Evolutionary conservation across 2,888 invertebrate species (phyloP), one percentile per base, ranked within the genome.

Genomic region (Macaria notata): DNA sequence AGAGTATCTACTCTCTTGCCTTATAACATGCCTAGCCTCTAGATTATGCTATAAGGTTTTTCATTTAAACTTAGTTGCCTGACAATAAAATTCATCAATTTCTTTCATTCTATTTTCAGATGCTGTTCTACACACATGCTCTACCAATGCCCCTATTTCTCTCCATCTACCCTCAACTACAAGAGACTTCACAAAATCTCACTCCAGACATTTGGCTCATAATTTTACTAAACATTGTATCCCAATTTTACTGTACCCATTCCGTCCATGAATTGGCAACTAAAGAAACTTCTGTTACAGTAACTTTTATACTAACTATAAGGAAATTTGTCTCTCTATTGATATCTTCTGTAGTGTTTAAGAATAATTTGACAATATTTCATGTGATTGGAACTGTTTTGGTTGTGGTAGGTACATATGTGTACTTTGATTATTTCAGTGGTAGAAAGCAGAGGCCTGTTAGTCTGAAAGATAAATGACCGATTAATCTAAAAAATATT

Each of bases 101-200:
- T 19, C 19, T 19, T 19, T 19, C 19, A 19, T 19, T 19, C 19
- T 19, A 19, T 49, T 83, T 86, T 30, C 86, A 90, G 90, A 89
- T 91, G 90, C 73, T 90, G 72, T 90, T 89, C 63, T 91, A 85
- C 69, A 87, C 87, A 0, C 81, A 89, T 57, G 79, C 79, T 1
- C 62, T 91, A 3, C 86, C 89, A 0, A 56, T 91, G 45, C 90
- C 89, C 4, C 47, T 90, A 39, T 91, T 90, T 62, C 36, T 85
- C 2, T 71, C 74, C 4, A 79, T 89, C 41, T 79, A 73, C 43
- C 78, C 85, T 1, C 84, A 88, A 54, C 57, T 91, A 6, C 52
- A 63, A 3, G 67, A 69, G 3, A 78, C 76, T 3, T 76, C 79
- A 3, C 49, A 59, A 4, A 73, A 60, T 45, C 63, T 88, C 0